Evolutionary conservation across 2,888 invertebrate genomes (phyloP).

Genomic region (Nephrotoma appendiculata): DNA sequence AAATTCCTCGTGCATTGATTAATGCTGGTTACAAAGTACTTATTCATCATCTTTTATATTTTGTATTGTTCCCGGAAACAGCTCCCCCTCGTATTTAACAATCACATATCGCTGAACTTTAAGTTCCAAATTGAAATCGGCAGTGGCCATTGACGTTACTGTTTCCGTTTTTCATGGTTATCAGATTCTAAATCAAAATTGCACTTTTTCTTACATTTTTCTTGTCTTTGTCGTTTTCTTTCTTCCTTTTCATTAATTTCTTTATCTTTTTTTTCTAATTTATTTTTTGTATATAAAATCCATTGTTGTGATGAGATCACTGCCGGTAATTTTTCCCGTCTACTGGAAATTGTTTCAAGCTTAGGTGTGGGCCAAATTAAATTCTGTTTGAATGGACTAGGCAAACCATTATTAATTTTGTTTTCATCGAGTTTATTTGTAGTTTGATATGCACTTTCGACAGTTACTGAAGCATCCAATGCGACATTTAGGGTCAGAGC

Average conservation of each 20-base stretch:
- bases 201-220: background rate
- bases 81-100: background rate
- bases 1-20: background rate
- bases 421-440: background rate
- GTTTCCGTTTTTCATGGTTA: background rate
- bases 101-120: too few relatives aligned
- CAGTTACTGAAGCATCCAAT: background rate
- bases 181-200: background rate
- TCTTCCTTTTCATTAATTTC: background rate
- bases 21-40: background rate
- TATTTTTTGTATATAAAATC: background rate
- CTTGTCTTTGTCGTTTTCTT: background rate
- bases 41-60: too few relatives aligned
- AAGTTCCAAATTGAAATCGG: too few relatives aligned
- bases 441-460: background rate
- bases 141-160: background rate
- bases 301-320: background rate
- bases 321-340: background rate
- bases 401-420: background rate
- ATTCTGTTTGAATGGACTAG: background rate
- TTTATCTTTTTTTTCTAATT: slow-evolving; percentile 8
- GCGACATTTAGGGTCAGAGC: background rate
- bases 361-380: background rate
- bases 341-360: background rate
- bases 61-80: background rate